Base-by-base conservation (phyloP, 1,140 invertebrate genomes). In the Bacillus rossius region DNA sequence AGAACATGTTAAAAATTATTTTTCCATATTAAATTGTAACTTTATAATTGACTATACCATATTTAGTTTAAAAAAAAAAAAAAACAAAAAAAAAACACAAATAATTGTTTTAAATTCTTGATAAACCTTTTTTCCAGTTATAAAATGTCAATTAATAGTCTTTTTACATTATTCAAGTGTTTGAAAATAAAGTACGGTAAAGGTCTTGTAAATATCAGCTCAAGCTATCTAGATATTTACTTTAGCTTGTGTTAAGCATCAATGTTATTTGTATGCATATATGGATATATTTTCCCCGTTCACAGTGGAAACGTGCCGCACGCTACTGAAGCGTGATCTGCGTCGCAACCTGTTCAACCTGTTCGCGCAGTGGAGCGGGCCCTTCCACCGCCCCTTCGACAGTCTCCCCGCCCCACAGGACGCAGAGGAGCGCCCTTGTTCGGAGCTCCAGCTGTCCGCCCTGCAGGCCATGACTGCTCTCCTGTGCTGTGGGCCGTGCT, bases 401-500 rank as follows among this genome's bases (percentile, higher is more conserved):
- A 40, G 17, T 19, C 34, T 42, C 22, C 19, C 41, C 8, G 50
- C 61, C 61, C 10, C 29, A 34, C 67, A 34, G 65, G 71, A 62
- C 66, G 68, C 61, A 66, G 71, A 50, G 65, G 70, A 60, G 65
- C 66, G 4, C 69, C 73, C 69, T 2, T 76, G 77, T 56, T 72
- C 76, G 10, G 81, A 86, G 59, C 75, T 86, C 37, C 85, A 89
- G 67, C 74, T 86, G 63, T 77, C 81, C 8, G 81, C 86, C 19
- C 73, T 86, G 1, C 86, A 92, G 79, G 94, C 96, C 4, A 96
- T 98, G 91, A 94, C 92, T 59, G 88, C 92, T 25, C 77, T 99
- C 2, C 79, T 98, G 0, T 97, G 93, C 69, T 98, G 95, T 75
- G 97, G 97, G 0, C 87, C 94, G 1, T 91, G 93, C 65, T 98